phyloP scores from a whole-genome alignment of 1,140 invertebrate genomes.

The Delia radicum region DNA sequence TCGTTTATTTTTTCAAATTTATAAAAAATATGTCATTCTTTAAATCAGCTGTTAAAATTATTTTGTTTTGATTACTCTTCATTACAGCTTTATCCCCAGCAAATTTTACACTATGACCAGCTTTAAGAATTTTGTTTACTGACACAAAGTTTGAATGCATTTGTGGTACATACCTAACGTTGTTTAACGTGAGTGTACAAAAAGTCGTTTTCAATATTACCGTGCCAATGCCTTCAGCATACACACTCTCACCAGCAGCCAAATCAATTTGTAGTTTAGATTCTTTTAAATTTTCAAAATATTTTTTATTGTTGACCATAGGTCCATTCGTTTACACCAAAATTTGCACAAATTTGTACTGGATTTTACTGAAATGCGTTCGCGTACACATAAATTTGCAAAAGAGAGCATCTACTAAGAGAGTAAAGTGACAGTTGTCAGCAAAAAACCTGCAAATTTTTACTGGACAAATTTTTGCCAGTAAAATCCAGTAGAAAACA shows the following conservation, averaged over 20 bases:
- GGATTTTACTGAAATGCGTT: no score
- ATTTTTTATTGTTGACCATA: neutral
- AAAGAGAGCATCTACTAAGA: no score
- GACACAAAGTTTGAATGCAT: neutral
- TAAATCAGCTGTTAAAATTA: neutral
- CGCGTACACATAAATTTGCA: no score
- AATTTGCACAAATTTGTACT: no score
- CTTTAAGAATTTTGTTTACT: constrained; percentile 1
- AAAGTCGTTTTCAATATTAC: neutral
- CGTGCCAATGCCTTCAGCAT: neutral
- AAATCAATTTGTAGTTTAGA: neutral
- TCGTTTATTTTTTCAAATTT: no score
- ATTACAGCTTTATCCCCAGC: neutral
- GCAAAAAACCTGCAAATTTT: no score
- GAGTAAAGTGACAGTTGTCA: no score
- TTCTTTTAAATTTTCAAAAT: neutral
- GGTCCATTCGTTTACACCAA: no score
- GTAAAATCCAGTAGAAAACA: no score
- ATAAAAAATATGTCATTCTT: neutral
- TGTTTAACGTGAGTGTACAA: neutral
- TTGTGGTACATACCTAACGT: constrained; percentile 14
- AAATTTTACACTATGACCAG: constrained; percentile 10
- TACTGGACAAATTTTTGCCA: no score
- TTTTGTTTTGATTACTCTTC: neutral
- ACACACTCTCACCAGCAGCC: constrained; percentile 4